A percentile compares a stretch with the other conserved stretches of the same genome.
These are phyloP conservation scores for Echiichthys vipera DNA, from an alignment of 2,797 vertebrate species.

Conservation along the genomic window DNA sequence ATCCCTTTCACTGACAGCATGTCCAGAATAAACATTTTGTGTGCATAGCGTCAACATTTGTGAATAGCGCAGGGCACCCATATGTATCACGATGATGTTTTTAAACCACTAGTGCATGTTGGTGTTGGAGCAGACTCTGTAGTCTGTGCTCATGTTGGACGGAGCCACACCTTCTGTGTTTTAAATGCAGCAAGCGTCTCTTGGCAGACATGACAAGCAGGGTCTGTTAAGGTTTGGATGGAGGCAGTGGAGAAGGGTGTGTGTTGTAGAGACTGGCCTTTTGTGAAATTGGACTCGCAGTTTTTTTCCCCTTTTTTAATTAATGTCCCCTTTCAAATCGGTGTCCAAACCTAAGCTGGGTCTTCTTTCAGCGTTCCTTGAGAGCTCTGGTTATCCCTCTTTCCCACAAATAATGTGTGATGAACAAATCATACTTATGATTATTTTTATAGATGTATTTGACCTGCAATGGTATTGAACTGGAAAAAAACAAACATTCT, in stretches of 20 bases:
- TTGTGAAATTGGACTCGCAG: conserved; percentile 28
- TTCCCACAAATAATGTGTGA: background rate
- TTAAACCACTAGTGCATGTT: conserved; percentile 4
- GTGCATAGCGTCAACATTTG: background rate
- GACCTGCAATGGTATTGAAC: background rate
- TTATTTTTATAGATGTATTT: background rate
- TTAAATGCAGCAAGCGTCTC: conserved; percentile 44
- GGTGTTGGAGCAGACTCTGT: background rate
- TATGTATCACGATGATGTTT: background rate
- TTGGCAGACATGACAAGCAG: conserved; percentile 42
- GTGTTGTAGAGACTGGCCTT: conserved; percentile 19
- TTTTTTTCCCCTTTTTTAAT: background rate
- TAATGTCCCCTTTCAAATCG: conserved; percentile 25
- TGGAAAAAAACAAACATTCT: background rate
- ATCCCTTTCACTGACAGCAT: background rate
- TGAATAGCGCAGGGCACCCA: background rate
- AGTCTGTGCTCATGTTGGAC: conserved; percentile 7
- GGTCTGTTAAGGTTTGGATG: conserved; percentile 43
- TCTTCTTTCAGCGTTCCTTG: background rate
- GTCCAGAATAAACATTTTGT: background rate
- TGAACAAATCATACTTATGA: background rate
- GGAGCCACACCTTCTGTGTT: conserved; percentile 26
- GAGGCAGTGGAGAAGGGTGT: conserved; percentile 1
- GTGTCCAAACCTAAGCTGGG: conserved; percentile 4
- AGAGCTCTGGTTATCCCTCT: background rate